These are phyloP conservation scores for Ylistrum balloti DNA, from an alignment of 1,140 invertebrate species.

Conservation along the genomic window DNA sequence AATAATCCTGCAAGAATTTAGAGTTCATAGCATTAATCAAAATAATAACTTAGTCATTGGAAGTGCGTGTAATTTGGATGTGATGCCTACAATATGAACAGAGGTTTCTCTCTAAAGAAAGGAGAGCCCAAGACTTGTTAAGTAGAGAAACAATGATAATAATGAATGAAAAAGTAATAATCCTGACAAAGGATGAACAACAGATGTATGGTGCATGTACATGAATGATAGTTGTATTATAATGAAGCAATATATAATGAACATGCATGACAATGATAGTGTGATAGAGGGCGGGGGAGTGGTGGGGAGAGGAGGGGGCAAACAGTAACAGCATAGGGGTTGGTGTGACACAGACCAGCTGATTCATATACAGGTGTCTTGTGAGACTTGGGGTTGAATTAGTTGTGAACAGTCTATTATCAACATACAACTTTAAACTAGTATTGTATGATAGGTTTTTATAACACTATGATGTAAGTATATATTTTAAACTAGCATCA, in stretches of 20 bases:
- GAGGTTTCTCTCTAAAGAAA: neutral
- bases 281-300: neutral
- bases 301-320: neutral
- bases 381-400: neutral
- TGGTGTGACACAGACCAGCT: neutral
- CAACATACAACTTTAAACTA: too few relatives aligned
- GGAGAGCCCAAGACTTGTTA: neutral
- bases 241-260: neutral
- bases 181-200: neutral
- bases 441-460: too few relatives aligned
- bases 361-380: neutral
- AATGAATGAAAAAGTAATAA: neutral
- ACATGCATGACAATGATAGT: neutral
- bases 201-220: slow-evolving; percentile 16
- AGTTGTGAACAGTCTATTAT: neutral
- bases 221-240: neutral
- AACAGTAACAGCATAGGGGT: neutral
- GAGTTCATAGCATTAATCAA: neutral
- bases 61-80: neutral
- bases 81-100: neutral
- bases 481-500: too few relatives aligned
- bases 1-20: neutral
- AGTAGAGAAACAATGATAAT: neutral
- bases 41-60: neutral
- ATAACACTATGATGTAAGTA: neutral